These are phyloP conservation scores for Hydropsyche tenuis DNA, from an alignment of 1,140 invertebrate species.

Conservation along the genomic window DNA sequence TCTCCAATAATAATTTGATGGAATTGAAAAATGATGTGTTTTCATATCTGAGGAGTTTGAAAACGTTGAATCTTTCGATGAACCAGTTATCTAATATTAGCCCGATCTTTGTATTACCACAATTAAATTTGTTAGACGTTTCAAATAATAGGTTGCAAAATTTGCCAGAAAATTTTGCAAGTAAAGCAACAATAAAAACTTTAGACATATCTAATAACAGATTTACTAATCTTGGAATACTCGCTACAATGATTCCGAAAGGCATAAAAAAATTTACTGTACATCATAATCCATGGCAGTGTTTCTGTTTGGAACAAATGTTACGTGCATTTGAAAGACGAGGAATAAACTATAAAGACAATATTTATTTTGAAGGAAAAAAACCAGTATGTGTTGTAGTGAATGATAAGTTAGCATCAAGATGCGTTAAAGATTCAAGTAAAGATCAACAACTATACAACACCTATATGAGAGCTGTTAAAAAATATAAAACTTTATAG, in stretches of 20 bases:
- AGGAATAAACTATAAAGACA: slow-evolving; percentile 7
- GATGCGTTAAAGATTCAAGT: slow-evolving; percentile 33
- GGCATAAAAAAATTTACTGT: neutral
- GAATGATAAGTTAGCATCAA: neutral
- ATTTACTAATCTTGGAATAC: slow-evolving; percentile 17
- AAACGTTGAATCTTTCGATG: slow-evolving; percentile 39
- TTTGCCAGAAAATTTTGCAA: slow-evolving; percentile 19
- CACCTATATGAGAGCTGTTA: slow-evolving; percentile 22
- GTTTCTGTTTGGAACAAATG: slow-evolving; percentile 23
- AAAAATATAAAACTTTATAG: slow-evolving; percentile 1
- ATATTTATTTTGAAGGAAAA: slow-evolving; percentile 21
- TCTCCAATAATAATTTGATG: slow-evolving; percentile 36
- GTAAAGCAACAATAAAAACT: neutral
- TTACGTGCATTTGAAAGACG: neutral
- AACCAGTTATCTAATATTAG: slow-evolving; percentile 32
- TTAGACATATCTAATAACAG: slow-evolving; percentile 41
- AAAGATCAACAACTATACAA: slow-evolving; percentile 35
- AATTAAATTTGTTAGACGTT: slow-evolving; percentile 25
- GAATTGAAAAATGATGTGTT: slow-evolving; percentile 33
- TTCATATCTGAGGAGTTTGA: slow-evolving; percentile 14
- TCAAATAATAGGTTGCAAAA: slow-evolving; percentile 39
- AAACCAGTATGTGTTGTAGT: slow-evolving; percentile 28
- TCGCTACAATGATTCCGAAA: neutral
- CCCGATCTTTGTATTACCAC: slow-evolving; percentile 1
- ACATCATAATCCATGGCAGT: slow-evolving; percentile 36